These are phyloP conservation scores for Melopsittacus undulatus DNA, from an alignment of 2,797 vertebrate genomes.

Conservation along the genomic window DNA sequence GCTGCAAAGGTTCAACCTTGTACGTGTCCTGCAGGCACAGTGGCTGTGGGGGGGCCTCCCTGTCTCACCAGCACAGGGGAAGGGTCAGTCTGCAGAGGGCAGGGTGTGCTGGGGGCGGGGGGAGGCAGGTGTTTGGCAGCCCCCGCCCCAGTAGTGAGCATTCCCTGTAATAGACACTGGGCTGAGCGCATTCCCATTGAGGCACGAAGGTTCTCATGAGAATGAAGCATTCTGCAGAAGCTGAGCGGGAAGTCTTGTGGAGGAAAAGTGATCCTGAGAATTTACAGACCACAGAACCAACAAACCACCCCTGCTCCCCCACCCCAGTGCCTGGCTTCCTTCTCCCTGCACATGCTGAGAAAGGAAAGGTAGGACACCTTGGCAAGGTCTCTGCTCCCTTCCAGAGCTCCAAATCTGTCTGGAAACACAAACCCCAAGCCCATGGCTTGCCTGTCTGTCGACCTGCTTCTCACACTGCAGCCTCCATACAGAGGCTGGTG, in stretches of 20 bases:
- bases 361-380: not conserved
- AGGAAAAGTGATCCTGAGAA: not conserved
- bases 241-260: not conserved
- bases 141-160: not conserved
- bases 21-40: not conserved
- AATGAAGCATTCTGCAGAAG: not conserved
- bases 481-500: not conserved
- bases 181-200: not conserved
- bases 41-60: fast-evolving
- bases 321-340: not conserved
- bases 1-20: not conserved
- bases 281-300: not conserved
- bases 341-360: not conserved
- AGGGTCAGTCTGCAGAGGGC: not conserved
- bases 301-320: not conserved
- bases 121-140: not conserved
- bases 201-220: not conserved
- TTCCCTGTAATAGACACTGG: not conserved
- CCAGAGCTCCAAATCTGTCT: not conserved
- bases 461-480: not conserved
- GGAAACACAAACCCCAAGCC: not conserved
- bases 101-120: not conserved
- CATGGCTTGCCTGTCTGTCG: not conserved
- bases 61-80: not conserved
- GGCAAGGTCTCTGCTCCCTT: not conserved